Percentiles rank a stretch among this genome's conserved stretches.
Evolutionary conservation across 2,113 vertebrate genomes (phyloP).

Genomic region (Syrmaticus mikado): DNA sequence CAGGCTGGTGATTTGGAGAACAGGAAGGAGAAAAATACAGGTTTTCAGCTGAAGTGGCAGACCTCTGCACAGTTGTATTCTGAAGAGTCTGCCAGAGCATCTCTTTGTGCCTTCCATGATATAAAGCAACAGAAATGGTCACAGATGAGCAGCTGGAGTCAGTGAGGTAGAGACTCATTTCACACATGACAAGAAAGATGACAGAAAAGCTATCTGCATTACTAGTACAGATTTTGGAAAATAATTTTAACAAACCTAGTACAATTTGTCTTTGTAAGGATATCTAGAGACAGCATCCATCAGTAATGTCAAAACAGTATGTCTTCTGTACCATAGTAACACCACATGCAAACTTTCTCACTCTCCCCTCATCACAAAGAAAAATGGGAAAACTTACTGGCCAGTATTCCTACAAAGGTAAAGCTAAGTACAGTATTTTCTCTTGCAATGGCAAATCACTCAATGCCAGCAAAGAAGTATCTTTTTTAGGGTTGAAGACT

Average conservation of each 20-base stretch:
- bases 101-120: not conserved
- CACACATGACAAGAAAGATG: constrained; percentile 43
- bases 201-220: constrained; percentile 19
- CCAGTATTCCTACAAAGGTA: not conserved
- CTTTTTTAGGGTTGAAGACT: not conserved
- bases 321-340: not conserved
- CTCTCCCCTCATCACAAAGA: not conserved
- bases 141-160: not conserved
- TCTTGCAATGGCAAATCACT: not conserved
- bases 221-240: not conserved
- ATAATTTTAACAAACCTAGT: constrained; percentile 14
- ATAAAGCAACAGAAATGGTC: not conserved
- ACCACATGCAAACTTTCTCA: rapidly evolving
- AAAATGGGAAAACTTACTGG: not conserved
- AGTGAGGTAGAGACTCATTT: constrained; percentile 44
- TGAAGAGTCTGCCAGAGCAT: not conserved
- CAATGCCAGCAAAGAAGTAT: not conserved
- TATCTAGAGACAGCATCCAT: not conserved
- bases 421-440: not conserved
- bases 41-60: not conserved
- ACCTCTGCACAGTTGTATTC: not conserved
- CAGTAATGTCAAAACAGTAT: not conserved
- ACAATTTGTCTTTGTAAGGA: constrained; percentile 4
- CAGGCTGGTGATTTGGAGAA: not conserved
- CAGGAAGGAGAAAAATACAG: not conserved